These are phyloP conservation scores for Papilio aristodemus DNA, from an alignment of 1,140 invertebrate species.

Conservation along the genomic window DNA sequence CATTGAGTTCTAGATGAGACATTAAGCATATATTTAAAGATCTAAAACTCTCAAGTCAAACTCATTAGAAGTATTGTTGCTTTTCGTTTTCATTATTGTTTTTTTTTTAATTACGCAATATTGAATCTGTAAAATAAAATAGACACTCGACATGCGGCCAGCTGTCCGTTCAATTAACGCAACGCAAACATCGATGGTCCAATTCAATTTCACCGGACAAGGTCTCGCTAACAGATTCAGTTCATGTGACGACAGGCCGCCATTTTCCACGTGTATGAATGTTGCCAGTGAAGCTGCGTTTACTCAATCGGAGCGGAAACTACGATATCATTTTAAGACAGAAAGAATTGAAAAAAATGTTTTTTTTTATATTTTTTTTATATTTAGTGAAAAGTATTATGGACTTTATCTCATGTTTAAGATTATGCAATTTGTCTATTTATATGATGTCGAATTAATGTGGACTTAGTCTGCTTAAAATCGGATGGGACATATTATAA, in stretches of 20 bases:
- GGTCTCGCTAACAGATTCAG: neutral
- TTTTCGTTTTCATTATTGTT: too few relatives aligned
- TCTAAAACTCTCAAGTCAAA: too few relatives aligned
- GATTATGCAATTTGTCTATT: too few relatives aligned
- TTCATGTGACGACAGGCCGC: neutral
- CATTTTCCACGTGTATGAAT: neutral
- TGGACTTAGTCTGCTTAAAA: too few relatives aligned
- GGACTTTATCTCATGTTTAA: too few relatives aligned
- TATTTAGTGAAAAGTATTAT: neutral
- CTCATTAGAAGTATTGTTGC: too few relatives aligned
- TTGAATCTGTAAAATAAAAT: neutral
- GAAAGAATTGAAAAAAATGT: neutral
- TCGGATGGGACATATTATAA: too few relatives aligned
- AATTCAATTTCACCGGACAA: constrained; percentile 7
- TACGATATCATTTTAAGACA: neutral
- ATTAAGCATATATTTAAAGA: too few relatives aligned
- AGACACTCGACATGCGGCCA: neutral
- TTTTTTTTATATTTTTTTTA: neutral
- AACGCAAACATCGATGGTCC: constrained; percentile 4
- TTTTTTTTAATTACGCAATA: too few relatives aligned
- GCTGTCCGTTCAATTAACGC: constrained; percentile 8
- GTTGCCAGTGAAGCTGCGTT: neutral
- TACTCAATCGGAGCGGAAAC: constrained; percentile 14
- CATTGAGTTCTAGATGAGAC: too few relatives aligned
- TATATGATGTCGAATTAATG: too few relatives aligned